Percentiles rank a stretch among this genome's conserved stretches.
Conservation (phyloP, 2,888 invertebrate genomes). For the Cheilosia soror region DNA sequence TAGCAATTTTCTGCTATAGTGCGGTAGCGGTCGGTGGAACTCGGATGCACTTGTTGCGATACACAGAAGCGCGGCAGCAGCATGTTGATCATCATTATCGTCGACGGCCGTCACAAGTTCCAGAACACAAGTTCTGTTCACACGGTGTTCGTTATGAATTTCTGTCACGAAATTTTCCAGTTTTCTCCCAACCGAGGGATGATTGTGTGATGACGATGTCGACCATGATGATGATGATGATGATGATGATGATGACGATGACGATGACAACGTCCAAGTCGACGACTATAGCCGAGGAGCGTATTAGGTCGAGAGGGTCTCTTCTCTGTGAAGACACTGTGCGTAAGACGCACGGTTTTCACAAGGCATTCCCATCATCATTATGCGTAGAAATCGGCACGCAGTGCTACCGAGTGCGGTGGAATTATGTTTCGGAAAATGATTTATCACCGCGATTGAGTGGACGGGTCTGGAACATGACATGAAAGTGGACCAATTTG, state of each 20-base stretch:
- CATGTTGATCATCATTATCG: conserved; percentile 57
- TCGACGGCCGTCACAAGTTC: conserved; percentile 64
- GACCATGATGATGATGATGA: conserved; percentile 57
- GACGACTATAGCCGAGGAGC: conserved; percentile 2
- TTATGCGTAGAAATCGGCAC: conserved; percentile 59
- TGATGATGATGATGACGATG: conserved; percentile 8
- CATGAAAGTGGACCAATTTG: conserved; percentile 76
- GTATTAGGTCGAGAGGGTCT: conserved; percentile 52
- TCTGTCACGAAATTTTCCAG: conserved; percentile 83
- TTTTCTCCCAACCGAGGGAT: conserved; percentile 76
- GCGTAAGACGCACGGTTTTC: conserved; percentile 55
- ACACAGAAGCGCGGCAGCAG: conserved; percentile 21
- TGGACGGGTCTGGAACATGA: conserved; percentile 74
- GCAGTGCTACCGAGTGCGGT: conserved; percentile 47
- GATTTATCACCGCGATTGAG: conserved; percentile 75
- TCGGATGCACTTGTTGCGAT: conserved; percentile 66
- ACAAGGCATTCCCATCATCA: conserved; percentile 47
- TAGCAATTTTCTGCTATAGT: conserved; percentile 20
- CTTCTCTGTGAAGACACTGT: conserved; percentile 45
- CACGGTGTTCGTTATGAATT: conserved; percentile 83
- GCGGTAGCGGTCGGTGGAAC: not conserved
- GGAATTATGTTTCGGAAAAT: conserved; percentile 76
- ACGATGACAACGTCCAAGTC: conserved; percentile 16
- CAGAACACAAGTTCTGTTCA: conserved; percentile 79
- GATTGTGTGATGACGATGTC: conserved; percentile 70